Evolutionary conservation across 2,888 invertebrate species (phyloP).

Genomic region (Trichogramma evanescens): DNA sequence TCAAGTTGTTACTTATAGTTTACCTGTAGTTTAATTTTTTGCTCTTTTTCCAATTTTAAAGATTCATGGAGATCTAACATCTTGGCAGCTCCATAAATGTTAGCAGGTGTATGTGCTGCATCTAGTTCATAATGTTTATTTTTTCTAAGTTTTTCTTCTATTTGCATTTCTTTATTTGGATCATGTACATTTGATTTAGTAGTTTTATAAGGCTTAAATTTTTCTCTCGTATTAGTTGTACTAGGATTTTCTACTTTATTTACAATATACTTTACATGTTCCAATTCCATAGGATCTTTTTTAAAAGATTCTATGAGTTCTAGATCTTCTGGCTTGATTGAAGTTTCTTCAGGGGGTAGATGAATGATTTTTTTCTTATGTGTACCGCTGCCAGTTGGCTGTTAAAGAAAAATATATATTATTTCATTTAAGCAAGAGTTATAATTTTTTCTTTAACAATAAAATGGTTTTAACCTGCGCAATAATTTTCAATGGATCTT

Average conservation of each 20-base stretch:
- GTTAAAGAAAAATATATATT: conserved; percentile 10
- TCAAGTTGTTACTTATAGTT: conserved; percentile 42
- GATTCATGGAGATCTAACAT: conserved; percentile 54
- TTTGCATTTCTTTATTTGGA: conserved; percentile 51
- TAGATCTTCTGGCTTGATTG: conserved; percentile 52
- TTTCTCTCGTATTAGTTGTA: conserved; percentile 34
- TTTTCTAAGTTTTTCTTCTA: conserved; percentile 42
- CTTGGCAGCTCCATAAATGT: conserved; percentile 52
- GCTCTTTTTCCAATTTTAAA: conserved; percentile 52
- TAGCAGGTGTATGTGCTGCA: conserved; percentile 58
- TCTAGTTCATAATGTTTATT: conserved; percentile 57
- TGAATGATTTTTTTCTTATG: conserved; percentile 51
- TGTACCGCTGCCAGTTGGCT: conserved; percentile 46
- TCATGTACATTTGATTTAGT: conserved; percentile 53
- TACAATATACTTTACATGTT: conserved; percentile 54
- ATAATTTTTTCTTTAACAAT: background rate
- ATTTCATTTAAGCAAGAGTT: background rate
- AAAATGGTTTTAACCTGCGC: conserved; percentile 47
- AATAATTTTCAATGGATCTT: conserved; percentile 55
- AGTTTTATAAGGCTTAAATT: conserved; percentile 56
- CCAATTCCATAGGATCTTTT: conserved; percentile 29
- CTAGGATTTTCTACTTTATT: conserved; percentile 49
- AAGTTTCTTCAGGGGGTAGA: conserved; percentile 47
- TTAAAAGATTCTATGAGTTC: conserved; percentile 44
- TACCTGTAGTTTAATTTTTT: conserved; percentile 43